phyloP scores from a whole-genome alignment of 2,888 invertebrate genomes.

The Pseudococcus longispinus region DNA sequence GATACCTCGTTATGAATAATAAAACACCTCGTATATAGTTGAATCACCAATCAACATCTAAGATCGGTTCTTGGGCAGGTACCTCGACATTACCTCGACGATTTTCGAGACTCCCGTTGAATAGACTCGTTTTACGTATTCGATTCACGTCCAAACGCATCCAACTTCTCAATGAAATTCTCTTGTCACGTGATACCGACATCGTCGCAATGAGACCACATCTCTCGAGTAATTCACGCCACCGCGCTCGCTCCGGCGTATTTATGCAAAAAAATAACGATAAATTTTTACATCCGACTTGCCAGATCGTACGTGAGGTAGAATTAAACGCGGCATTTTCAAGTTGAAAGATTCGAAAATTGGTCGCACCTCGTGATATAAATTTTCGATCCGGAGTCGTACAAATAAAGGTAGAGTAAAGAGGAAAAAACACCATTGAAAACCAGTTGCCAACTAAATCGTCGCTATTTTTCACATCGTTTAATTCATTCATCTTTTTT shows the following conservation, averaged over 20 bases:
- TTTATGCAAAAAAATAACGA: conserved; percentile 1
- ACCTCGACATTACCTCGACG: not conserved
- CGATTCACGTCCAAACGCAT: not conserved
- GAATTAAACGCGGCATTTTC: not conserved
- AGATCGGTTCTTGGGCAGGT: not conserved
- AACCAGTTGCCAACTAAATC: conserved; percentile 20
- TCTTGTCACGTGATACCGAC: not conserved
- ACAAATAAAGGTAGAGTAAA: too few relatives aligned
- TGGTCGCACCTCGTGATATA: not conserved
- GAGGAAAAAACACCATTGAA: not conserved
- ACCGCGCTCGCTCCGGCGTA: not conserved
- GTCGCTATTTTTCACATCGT: conserved; percentile 3
- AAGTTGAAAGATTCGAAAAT: not conserved
- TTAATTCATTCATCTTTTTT: conserved; percentile 37
- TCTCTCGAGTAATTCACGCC: not conserved
- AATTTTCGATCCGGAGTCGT: too few relatives aligned
- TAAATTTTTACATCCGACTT: not conserved
- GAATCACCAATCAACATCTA: not conserved
- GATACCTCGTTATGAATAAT: not conserved
- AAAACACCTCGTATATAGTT: not conserved
- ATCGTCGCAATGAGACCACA: not conserved
- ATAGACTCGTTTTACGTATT: not conserved
- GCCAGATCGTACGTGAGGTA: not conserved
- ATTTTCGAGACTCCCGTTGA: not conserved
- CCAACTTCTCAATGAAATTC: not conserved